Base-by-base conservation (phyloP, 30 jellyfish, hydroid and myxozoan species). In the Rhopilema esculentum region DNA sequence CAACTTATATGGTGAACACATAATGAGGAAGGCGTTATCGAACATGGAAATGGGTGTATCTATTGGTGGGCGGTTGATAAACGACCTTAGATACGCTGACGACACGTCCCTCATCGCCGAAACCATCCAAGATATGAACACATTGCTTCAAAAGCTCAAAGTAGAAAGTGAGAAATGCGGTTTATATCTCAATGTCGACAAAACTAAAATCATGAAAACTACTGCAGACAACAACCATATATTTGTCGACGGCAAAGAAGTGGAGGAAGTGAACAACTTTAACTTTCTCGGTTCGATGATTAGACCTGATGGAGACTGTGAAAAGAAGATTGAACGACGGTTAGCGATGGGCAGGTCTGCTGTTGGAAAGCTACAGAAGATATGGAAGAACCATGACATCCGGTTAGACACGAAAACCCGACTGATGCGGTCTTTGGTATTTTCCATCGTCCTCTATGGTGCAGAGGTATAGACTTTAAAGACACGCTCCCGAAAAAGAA, bases 171-270 rank as follows among this genome's bases (percentile, higher is more conserved):
- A 51, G 77, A 77, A 52, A 2, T 27, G n/a, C 12, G 50, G 52
- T 22, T 0, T 77, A n/a, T 1, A 24, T 4, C 87, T 77, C 32
- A 40, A 61, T 26, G 64, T 30, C 23, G 1, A 77, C 79, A 77
- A 77, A 61, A 40, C 77, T 52, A 77, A 77, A 61, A 48, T 77
- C 40, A 77, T 77, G 51, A 72, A 30, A 20, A 40, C 49, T 25
- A n/a, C 1, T 33, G 30, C 49, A n/a, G 87, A 33, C 24, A 26
- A 4, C 17, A 72, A 77, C 29, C 52, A 49, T 4, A 21, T 49
- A 33, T 17, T 0, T 1, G 25, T 53, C 29, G 83, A 15, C 27
- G 66, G 48, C 25, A 66, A 72, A 72, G 29, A 50, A 27, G 0
- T 25, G 20, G 83, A 72, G 29, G 66, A 23, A 29, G 57, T 40